phyloP scores from a whole-genome alignment of 2,797 vertebrate genomes.

The Myotis myotis region DNA sequence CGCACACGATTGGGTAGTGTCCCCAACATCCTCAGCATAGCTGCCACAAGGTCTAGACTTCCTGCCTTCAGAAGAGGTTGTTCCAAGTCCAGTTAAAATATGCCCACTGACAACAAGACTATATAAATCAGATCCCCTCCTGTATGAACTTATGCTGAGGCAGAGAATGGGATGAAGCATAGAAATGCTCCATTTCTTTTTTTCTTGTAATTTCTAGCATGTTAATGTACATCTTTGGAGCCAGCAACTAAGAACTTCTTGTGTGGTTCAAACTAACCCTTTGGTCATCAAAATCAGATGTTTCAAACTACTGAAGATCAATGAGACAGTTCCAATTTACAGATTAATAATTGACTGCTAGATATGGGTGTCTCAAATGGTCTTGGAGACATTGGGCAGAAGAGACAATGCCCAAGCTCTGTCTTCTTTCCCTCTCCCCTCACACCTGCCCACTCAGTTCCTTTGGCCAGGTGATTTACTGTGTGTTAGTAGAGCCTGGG shows the following conservation, averaged over 20 bases:
- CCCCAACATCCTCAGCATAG: neutral
- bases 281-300: conserved; percentile 34
- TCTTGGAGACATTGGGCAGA: neutral
- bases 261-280: neutral
- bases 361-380: neutral
- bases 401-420: neutral
- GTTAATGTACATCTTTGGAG: neutral
- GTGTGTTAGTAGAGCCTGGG: neutral
- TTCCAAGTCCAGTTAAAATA: neutral
- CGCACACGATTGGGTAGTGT: neutral
- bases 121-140: neutral
- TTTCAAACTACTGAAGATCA: conserved; percentile 24
- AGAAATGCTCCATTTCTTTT: neutral
- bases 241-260: conserved; percentile 2
- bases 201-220: conserved; percentile 14
- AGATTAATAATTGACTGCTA: neutral
- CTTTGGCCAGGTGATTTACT: neutral
- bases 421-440: neutral
- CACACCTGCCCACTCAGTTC: neutral
- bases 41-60: neutral
- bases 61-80: neutral
- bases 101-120: neutral
- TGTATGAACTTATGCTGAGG: neutral
- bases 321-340: neutral
- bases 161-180: neutral